Evolutionary conservation across 2,888 invertebrate species (phyloP).

Genomic region (Xanthia togata): DNA sequence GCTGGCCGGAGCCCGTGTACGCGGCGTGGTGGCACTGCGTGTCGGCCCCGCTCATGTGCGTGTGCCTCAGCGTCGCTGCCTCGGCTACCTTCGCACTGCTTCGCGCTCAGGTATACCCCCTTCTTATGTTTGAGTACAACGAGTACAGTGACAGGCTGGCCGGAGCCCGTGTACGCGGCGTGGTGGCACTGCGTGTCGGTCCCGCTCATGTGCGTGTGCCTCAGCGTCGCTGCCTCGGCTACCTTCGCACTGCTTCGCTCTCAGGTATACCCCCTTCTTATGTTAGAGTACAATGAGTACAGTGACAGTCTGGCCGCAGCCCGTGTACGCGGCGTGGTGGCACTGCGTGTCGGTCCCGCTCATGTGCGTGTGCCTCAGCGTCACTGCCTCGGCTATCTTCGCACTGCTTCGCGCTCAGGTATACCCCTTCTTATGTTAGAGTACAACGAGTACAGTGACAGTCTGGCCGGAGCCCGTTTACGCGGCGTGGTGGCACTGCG

Average conservation of each 20-base stretch:
- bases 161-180: conserved; percentile 96
- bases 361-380: conserved; percentile 94
- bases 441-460: not conserved
- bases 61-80: conserved; percentile 95
- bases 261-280: conserved; percentile 91
- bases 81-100: conserved; percentile 95
- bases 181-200: conserved; percentile 97
- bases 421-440: too few species aligned
- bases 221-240: conserved; percentile 95
- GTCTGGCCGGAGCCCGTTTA: conserved; percentile 95
- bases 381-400: conserved; percentile 96
- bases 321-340: conserved; percentile 96
- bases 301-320: conserved; percentile 92
- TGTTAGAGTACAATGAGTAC: not conserved
- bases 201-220: conserved; percentile 95
- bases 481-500: conserved; percentile 96
- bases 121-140: too few species aligned
- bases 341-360: conserved; percentile 96
- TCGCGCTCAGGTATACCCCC: conserved; percentile 94
- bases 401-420: conserved; percentile 96
- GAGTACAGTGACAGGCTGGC: conserved; percentile 75
- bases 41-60: conserved; percentile 95
- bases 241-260: conserved; percentile 96
- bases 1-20: conserved; percentile 95
- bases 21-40: conserved; percentile 96